Percentiles rank a stretch among this genome's conserved stretches.
phyloP scores from a whole-genome alignment of 2,113 vertebrate species.

The Phoenicopterus ruber region DNA sequence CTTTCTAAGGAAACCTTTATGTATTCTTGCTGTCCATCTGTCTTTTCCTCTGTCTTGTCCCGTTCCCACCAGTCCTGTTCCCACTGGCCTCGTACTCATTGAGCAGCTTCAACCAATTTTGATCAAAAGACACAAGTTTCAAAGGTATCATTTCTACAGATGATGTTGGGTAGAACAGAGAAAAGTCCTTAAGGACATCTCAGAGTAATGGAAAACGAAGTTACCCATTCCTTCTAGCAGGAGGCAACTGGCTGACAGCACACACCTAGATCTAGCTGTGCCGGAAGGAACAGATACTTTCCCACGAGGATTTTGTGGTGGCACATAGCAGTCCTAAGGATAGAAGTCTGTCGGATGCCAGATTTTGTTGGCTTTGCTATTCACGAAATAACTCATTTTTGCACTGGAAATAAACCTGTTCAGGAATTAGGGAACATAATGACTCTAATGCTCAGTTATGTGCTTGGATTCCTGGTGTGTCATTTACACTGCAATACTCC shows the following conservation, averaged over 20 bases:
- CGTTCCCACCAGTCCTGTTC: neutral
- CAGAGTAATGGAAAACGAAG: neutral
- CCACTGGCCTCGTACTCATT: fast-evolving
- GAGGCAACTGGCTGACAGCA: neutral
- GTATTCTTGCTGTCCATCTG: neutral
- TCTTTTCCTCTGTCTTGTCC: neutral
- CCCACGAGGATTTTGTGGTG: fast-evolving
- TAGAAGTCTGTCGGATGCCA: neutral
- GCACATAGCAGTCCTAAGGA: neutral
- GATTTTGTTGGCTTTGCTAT: neutral
- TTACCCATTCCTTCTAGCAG: neutral
- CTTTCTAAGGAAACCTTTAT: neutral
- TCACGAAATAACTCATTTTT: neutral
- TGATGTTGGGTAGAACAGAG: neutral
- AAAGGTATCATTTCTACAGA: neutral
- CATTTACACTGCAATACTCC: neutral
- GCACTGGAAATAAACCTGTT: neutral
- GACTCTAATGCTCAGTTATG: neutral
- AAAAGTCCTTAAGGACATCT: neutral
- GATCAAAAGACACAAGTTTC: neutral
- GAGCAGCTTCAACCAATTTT: neutral
- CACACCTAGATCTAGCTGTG: fast-evolving
- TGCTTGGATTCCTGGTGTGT: neutral
- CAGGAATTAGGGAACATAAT: neutral
- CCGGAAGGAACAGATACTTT: neutral